These are phyloP conservation scores for Sprattus sprattus DNA, from an alignment of 2,113 vertebrate genomes.

Conservation along the genomic window DNA sequence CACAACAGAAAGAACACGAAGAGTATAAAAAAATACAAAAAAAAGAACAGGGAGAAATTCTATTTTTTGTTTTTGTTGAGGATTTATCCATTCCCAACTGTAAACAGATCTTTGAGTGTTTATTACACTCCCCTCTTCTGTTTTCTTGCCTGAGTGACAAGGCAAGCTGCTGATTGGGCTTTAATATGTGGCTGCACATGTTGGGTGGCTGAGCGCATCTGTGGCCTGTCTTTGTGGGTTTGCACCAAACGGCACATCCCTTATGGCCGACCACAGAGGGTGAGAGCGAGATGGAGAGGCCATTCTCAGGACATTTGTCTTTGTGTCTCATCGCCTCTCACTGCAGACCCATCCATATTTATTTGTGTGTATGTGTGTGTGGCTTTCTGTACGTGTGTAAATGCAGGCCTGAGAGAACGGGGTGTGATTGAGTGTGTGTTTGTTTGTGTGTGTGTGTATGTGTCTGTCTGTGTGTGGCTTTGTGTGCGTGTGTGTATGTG, in stretches of 20 bases:
- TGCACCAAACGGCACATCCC: neutral
- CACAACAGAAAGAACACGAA: neutral
- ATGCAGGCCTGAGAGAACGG: too few relatives aligned
- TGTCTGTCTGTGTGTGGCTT: neutral
- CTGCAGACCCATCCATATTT: constrained; percentile 6
- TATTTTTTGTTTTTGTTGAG: neutral
- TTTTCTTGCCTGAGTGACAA: neutral
- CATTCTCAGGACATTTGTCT: neutral
- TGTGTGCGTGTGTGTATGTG: neutral
- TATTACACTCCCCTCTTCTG: neutral
- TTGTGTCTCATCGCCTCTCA: neutral
- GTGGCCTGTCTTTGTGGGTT: neutral
- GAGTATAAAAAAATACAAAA: too few relatives aligned
- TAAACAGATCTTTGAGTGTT: neutral
- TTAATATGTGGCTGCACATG: neutral
- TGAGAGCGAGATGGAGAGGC: neutral
- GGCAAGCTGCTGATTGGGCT: neutral
- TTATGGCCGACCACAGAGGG: neutral
- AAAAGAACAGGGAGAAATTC: too few relatives aligned
- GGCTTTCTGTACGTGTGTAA: neutral
- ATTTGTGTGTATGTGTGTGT: neutral
- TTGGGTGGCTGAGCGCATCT: neutral
- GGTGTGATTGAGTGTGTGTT: neutral
- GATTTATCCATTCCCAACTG: neutral
- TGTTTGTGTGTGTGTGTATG: neutral